These are phyloP conservation scores for Pteropus alecto DNA, from an alignment of 2,113 vertebrate species.

Conservation along the genomic window DNA sequence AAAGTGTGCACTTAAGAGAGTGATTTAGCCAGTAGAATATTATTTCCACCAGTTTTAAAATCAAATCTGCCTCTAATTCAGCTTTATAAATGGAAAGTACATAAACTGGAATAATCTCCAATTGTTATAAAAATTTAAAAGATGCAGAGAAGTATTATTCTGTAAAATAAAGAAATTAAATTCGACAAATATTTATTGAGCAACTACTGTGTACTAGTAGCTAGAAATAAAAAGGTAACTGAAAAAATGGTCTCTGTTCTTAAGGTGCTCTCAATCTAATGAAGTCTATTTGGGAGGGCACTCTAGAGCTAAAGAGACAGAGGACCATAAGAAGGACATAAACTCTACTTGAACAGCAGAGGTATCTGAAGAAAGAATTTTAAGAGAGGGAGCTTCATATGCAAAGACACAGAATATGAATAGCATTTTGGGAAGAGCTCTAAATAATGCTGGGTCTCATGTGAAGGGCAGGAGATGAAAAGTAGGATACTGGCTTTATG, in stretches of 20 bases:
- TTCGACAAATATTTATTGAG: neutral
- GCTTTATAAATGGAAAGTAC: neutral
- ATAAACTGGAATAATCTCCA: neutral
- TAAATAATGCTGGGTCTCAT: neutral
- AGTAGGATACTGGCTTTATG: neutral
- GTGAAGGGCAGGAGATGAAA: neutral
- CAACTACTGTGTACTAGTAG: neutral
- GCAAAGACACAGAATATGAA: neutral
- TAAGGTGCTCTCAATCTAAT: neutral
- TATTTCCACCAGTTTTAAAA: conserved; percentile 5
- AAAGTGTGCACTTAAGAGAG: neutral
- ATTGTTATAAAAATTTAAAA: neutral
- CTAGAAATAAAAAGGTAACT: neutral
- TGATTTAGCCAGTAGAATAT: neutral
- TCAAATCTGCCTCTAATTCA: neutral
- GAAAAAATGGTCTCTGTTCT: neutral
- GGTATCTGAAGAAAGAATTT: neutral
- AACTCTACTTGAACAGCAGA: neutral
- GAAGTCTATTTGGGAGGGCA: neutral
- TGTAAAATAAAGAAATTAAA: conserved; percentile 26
- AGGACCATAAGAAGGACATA: neutral
- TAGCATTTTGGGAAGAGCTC: neutral
- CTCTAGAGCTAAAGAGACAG: neutral
- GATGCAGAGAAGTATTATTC: neutral
- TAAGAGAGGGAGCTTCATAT: neutral